phyloP scores from a whole-genome alignment of 2,888 invertebrate genomes.

The Chaitophorus viminalis region DNA sequence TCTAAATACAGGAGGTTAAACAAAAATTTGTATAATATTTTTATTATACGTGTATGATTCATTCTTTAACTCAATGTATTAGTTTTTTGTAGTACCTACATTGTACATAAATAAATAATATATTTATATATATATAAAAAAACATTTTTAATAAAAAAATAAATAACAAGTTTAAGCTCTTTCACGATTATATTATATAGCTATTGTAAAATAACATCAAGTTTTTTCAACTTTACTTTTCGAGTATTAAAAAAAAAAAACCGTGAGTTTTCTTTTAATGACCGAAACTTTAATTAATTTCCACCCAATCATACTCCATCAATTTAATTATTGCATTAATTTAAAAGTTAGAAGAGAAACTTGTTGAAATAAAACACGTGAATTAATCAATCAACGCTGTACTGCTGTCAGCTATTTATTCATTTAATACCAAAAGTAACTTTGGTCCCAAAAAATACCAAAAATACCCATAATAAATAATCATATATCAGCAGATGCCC shows the following conservation, averaged over 20 bases:
- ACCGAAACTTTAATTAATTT: conserved; percentile 40
- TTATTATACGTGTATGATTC: no score
- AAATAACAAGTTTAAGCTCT: not conserved
- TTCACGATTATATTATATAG: not conserved
- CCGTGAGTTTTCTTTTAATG: not conserved
- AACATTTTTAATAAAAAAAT: no score
- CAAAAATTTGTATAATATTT: no score
- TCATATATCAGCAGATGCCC: no score
- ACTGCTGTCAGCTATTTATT: no score
- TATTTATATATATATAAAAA: no score
- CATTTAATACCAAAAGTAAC: no score
- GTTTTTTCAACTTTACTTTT: not conserved
- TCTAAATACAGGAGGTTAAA: no score
- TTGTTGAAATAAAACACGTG: not conserved
- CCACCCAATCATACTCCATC: conserved; percentile 17
- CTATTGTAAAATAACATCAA: not conserved
- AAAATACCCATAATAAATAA: not conserved
- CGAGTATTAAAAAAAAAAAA: not conserved
- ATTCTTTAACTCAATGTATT: no score
- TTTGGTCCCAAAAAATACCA: no score
- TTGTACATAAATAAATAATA: no score
- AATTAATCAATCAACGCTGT: not conserved
- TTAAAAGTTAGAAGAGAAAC: conserved; percentile 3
- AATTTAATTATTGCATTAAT: conserved; percentile 23
- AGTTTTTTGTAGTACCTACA: no score